Evolutionary conservation across 2,888 invertebrate species (phyloP).

Genomic region (Acleris literana): DNA sequence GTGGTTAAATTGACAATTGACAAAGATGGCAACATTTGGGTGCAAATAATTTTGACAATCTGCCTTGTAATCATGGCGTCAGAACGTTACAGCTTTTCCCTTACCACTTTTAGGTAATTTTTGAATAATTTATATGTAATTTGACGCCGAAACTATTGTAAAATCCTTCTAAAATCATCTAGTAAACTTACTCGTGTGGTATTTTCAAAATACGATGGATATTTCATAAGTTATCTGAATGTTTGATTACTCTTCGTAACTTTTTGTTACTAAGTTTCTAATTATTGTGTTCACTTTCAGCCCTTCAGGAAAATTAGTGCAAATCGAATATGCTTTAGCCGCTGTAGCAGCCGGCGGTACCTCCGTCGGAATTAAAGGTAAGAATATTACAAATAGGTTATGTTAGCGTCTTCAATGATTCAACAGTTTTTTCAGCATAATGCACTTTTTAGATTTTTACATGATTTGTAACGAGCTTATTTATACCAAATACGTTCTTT

Average conservation of each 20-base stretch:
- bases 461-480: no score
- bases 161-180: neutral
- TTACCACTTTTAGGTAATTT: constrained; percentile 88
- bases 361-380: constrained; percentile 99
- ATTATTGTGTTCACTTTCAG: constrained; percentile 81
- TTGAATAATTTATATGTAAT: constrained; percentile 50
- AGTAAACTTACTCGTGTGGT: neutral
- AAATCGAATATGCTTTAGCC: constrained; percentile 99
- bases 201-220: neutral
- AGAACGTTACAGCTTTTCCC: constrained; percentile 98
- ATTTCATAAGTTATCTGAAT: constrained; percentile 14
- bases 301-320: constrained; percentile 99
- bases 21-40: constrained; percentile 54
- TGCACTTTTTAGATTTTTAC: neutral
- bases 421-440: neutral
- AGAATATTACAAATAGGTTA: constrained; percentile 39
- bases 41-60: constrained; percentile 58
- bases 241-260: constrained; percentile 36
- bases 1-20: constrained; percentile 8
- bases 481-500: neutral
- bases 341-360: constrained; percentile 99
- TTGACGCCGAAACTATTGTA: constrained; percentile 37
- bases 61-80: constrained; percentile 93
- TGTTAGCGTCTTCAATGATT: constrained; percentile 39
- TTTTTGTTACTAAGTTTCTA: constrained; percentile 38